These are phyloP conservation scores for Chaetorhynchus papuensis DNA, from an alignment of 2,113 vertebrate species.

Conservation along the genomic window DNA sequence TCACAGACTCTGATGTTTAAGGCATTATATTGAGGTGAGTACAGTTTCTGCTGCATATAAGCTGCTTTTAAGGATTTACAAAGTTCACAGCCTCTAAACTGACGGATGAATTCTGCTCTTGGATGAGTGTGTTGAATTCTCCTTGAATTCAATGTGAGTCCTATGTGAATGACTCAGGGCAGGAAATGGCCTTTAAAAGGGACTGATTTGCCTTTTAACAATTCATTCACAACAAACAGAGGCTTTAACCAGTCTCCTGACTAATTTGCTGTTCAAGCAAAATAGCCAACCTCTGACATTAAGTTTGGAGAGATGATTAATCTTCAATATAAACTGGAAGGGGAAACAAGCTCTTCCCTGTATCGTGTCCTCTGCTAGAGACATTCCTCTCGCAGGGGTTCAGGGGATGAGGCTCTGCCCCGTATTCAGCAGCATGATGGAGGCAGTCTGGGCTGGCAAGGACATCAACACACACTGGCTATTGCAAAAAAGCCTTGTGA, in stretches of 20 bases:
- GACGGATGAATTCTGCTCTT: neutral
- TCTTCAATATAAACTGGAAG: neutral
- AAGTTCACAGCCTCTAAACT: neutral
- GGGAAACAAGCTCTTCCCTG: neutral
- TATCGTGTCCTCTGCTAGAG: neutral
- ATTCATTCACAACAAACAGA: neutral
- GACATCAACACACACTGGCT: neutral
- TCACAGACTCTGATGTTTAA: neutral
- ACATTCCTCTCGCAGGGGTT: neutral
- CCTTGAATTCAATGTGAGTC: neutral
- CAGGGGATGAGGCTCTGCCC: neutral
- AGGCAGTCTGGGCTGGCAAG: neutral
- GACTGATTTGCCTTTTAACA: neutral
- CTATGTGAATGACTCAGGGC: neutral
- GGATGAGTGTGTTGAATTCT: neutral
- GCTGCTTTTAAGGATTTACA: neutral
- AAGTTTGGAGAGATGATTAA: neutral
- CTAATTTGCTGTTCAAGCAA: neutral
- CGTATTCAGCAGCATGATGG: neutral
- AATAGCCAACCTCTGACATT: neutral
- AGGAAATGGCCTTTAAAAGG: slow-evolving; percentile 20
- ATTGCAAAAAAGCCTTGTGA: neutral
- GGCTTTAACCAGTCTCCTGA: neutral
- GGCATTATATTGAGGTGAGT: neutral
- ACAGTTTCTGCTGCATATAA: neutral